Conservation (phyloP, 2,888 invertebrate species). For the Clusia tigrina region DNA sequence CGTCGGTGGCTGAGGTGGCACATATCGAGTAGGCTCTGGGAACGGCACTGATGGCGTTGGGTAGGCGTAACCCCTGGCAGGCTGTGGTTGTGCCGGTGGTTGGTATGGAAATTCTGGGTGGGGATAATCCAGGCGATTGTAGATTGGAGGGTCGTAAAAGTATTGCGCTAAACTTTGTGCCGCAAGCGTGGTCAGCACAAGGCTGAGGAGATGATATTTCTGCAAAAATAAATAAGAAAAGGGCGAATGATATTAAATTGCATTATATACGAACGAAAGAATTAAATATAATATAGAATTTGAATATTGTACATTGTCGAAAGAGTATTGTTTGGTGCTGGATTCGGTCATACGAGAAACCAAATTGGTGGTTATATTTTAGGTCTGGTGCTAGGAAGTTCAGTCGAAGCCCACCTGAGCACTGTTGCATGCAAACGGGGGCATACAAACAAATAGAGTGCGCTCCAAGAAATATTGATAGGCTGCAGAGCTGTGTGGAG, state of each 20-base stretch:
- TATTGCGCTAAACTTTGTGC: slow-evolving; percentile 37
- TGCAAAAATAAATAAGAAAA: slow-evolving; percentile 40
- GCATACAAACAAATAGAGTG: too few relatives aligned
- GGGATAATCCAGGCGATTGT: slow-evolving; percentile 48
- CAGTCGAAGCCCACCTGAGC: too few relatives aligned
- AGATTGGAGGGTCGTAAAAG: slow-evolving; percentile 30
- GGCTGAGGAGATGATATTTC: slow-evolving; percentile 42
- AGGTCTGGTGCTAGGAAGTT: too few relatives aligned
- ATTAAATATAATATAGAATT: too few relatives aligned
- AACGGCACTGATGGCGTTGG: slow-evolving; percentile 16
- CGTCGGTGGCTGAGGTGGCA: slow-evolving; percentile 17
- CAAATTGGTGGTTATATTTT: too few relatives aligned
- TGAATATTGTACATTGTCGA: too few relatives aligned
- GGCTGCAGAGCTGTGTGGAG: too few relatives aligned
- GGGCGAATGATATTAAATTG: slow-evolving; percentile 19
- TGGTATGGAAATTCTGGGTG: slow-evolving; percentile 39
- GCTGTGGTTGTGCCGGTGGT: not conserved
- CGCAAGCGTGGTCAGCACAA: slow-evolving; percentile 41
- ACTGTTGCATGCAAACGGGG: too few relatives aligned
- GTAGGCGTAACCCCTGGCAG: slow-evolving; percentile 29
- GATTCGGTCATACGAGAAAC: too few relatives aligned
- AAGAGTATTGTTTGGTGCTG: too few relatives aligned
- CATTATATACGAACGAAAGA: too few relatives aligned
- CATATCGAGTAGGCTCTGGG: not conserved
- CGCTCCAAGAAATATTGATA: too few relatives aligned